A percentile compares a stretch with the other conserved stretches of the same genome.
Evolutionary conservation across 1,140 invertebrate species (phyloP).

Genomic region (Drosophila lini): DNA sequence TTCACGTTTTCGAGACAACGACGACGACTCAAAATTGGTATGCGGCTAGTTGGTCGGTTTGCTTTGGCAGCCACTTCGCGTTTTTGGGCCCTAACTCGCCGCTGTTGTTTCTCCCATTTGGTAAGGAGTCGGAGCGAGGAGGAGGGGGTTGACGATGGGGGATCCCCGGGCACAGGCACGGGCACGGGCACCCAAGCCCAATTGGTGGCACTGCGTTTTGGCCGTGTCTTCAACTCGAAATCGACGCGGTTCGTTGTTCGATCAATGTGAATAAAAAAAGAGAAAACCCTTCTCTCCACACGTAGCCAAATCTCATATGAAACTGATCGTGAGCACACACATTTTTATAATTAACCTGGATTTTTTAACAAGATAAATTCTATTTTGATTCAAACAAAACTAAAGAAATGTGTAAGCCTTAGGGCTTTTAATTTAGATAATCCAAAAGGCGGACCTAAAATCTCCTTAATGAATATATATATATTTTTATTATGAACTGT

Average conservation of each 20-base stretch:
- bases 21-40: constrained; percentile 71
- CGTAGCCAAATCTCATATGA: not conserved
- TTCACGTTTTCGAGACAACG: constrained; percentile 71
- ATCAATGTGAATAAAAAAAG: constrained; percentile 47
- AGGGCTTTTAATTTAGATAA: not conserved
- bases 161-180: constrained; percentile 26
- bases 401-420: not conserved
- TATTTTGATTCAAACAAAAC: not conserved
- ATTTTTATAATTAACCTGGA: constrained; percentile 11
- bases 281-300: constrained; percentile 66
- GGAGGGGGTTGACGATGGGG: not conserved
- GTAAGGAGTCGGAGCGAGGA: not conserved
- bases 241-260: constrained; percentile 34
- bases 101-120: constrained; percentile 20
- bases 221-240: constrained; percentile 23
- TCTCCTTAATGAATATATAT: no score
- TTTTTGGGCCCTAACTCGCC: constrained; percentile 31
- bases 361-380: not conserved
- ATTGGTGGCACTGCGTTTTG: constrained; percentile 65
- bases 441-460: not conserved
- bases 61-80: constrained; percentile 19
- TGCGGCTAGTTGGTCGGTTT: constrained; percentile 59
- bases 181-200: constrained; percentile 25
- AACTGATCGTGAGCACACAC: not conserved
- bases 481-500: not conserved